Base-by-base conservation (phyloP, 2,113 vertebrate species). In the Formicarius rufipectus region DNA sequence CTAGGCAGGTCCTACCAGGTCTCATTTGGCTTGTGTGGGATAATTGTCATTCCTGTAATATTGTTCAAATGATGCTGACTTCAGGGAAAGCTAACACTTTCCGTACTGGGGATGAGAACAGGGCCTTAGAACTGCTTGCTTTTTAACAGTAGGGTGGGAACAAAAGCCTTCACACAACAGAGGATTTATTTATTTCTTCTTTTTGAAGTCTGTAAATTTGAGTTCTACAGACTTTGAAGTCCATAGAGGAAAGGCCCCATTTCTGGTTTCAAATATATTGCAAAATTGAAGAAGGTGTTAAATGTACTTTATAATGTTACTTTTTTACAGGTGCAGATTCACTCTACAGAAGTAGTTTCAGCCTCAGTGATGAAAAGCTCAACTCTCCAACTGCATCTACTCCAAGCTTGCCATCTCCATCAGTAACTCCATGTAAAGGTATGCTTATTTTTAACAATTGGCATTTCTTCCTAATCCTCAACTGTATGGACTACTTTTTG, bases 321-420 rank as follows among this genome's bases (percentile, higher is more conserved):
- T 68, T 72, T 83, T 45, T 64, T 53, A 84, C 97, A 99, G 99
- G 99, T 98, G 99, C 98, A 27, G 99, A 99, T 90, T 99, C 98
- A 0, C 98, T 99, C 37, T 99, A 97, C 91, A 98, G 99, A 94
- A 98, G 98, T 92, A 99, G 99, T 96, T 98, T 99, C 97, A 99
- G 98, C 91, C 98, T 99, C 97, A 99, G 99, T 13, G 99, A 99
- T 33, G 99, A 99, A 97, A 98, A 99, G 72, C 98, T 99, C 27
- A 99, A 99, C 96, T 99, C 98, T 28, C 98, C 98, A 28, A 98
- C 98, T 8, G 93, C 97, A 12, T 97, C 98, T 21, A 95, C 98
- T 80, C 98, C 98, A 8, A 96, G 98, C 60, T 80, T 97, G 86
- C 94, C 94, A 37, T 97, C 98, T 12, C 97, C 98, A 12, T 60